Evolutionary conservation across 2,888 invertebrate species (phyloP).

Genomic region (Stenodera caucasica): DNA sequence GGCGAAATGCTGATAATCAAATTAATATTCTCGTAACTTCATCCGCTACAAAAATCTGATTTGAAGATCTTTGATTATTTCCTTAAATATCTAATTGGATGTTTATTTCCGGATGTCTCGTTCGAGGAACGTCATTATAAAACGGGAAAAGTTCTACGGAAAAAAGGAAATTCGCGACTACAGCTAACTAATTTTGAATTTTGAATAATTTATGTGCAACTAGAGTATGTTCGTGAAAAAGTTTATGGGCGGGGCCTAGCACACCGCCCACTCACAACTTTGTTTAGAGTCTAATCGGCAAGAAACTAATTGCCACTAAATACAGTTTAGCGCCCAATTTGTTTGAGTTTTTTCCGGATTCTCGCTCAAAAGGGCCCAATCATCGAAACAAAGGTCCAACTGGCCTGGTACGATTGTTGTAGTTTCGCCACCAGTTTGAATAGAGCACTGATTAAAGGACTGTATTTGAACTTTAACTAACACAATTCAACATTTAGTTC

Average conservation of each 20-base stretch:
- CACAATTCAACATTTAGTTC: neutral
- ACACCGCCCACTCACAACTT: too few relatives aligned
- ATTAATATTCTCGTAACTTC: too few relatives aligned
- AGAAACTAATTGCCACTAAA: too few relatives aligned
- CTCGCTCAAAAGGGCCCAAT: neutral
- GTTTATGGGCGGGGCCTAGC: too few relatives aligned
- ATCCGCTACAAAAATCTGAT: neutral
- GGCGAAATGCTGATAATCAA: too few relatives aligned
- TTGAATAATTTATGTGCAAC: too few relatives aligned
- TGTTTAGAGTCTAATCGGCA: too few relatives aligned
- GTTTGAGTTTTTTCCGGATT: too few relatives aligned
- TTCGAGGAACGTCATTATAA: neutral
- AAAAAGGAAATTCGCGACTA: too few relatives aligned
- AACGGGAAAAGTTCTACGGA: neutral
- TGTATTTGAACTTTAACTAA: conserved; percentile 3
- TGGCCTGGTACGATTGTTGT: neutral
- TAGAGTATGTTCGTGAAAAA: too few relatives aligned
- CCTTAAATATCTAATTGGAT: neutral
- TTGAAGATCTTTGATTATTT: neutral
- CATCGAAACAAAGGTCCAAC: neutral
- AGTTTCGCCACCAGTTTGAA: neutral
- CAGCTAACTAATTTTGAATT: too few relatives aligned
- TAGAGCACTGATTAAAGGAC: conserved; percentile 18
- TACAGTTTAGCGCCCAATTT: too few relatives aligned
- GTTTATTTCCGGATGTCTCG: neutral